Percentiles rank a stretch among this genome's conserved stretches.
Conservation (phyloP, 2,797 vertebrate species). For the Mus caroli region DNA sequence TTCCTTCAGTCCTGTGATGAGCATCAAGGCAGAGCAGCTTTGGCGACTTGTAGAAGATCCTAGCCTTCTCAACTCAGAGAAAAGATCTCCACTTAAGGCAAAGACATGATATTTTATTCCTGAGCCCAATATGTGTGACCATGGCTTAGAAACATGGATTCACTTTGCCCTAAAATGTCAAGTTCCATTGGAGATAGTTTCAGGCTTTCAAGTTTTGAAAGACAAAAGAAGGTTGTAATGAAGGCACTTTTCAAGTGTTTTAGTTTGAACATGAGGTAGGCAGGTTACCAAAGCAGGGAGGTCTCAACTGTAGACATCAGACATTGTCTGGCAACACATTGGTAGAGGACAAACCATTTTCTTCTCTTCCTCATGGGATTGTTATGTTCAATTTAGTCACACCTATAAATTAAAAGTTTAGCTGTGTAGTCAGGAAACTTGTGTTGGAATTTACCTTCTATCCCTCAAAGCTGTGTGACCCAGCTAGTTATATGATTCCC, state of each 20-base stretch:
- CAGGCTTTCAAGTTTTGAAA: background rate
- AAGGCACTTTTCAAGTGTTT: background rate
- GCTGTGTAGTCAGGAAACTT: background rate
- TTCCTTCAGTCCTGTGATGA: background rate
- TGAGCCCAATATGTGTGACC: background rate
- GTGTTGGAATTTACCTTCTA: background rate
- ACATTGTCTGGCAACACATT: background rate
- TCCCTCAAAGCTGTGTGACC: background rate
- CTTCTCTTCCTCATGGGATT: background rate
- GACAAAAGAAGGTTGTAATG: background rate
- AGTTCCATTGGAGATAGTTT: background rate
- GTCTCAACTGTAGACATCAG: background rate
- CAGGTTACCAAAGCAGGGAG: background rate
- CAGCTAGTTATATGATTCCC: background rate
- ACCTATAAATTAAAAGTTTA: background rate
- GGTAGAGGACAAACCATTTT: background rate
- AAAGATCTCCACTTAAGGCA: background rate
- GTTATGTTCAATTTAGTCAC: background rate
- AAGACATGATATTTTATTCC: background rate
- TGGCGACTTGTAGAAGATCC: background rate
- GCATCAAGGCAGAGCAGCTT: background rate
- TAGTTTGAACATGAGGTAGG: too few species aligned
- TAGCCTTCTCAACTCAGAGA: background rate
- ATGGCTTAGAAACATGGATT: background rate
- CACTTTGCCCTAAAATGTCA: background rate